Evolutionary conservation across 2,888 invertebrate species (phyloP).

Genomic region (Ochlodes sylvanus): DNA sequence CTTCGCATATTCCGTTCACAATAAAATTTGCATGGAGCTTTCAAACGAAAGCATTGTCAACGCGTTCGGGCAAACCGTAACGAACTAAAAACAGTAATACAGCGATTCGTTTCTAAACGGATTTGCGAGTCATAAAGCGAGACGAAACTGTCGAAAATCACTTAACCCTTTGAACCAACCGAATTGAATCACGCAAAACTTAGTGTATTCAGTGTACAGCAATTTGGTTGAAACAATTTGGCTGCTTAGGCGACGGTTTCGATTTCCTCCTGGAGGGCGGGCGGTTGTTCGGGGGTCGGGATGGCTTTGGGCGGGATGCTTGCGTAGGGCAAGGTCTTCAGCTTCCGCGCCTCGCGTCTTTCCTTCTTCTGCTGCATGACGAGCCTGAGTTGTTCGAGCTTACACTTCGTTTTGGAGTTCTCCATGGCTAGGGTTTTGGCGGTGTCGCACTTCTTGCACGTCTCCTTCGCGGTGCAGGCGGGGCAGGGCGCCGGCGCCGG

Average conservation of each 20-base stretch:
- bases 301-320: conserved; percentile 88
- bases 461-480: conserved; percentile 56
- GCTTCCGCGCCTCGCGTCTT: conserved; percentile 90
- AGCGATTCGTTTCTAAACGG: conserved; percentile 14
- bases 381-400: conserved; percentile 93
- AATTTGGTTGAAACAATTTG: background rate
- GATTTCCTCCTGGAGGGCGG: conserved; percentile 91
- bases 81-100: conserved; percentile 1
- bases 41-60: conserved; percentile 35
- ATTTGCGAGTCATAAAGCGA: conserved; percentile 16
- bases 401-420: conserved; percentile 92
- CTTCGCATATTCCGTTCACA: conserved; percentile 4
- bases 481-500: conserved; percentile 49
- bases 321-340: conserved; percentile 88
- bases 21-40: conserved; percentile 29
- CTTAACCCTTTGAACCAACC: background rate
- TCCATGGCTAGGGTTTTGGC: conserved; percentile 81
- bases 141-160: background rate
- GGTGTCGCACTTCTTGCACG: conserved; percentile 77
- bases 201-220: conserved; percentile 6
- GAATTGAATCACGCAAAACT: conserved; percentile 28
- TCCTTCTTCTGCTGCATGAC: conserved; percentile 96
- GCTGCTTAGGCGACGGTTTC: conserved; percentile 70
- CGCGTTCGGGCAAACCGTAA: background rate
- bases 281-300: conserved; percentile 91